Evolutionary conservation across 1,140 invertebrate species (phyloP).

Genomic region (Zaprionus vittiger): DNA sequence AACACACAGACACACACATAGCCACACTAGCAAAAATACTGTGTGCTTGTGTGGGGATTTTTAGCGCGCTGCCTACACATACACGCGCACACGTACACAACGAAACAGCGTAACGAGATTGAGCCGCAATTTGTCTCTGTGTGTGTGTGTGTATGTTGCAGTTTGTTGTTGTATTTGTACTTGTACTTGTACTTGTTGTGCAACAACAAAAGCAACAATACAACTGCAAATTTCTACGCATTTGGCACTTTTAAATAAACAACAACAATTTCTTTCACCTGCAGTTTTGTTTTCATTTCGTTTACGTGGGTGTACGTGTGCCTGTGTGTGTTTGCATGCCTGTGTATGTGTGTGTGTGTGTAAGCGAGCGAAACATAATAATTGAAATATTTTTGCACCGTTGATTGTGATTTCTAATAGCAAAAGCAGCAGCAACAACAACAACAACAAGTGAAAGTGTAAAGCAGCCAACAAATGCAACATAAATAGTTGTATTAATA

Average conservation of each 20-base stretch:
- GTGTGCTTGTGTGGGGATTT: constrained; percentile 18
- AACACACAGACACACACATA: constrained; percentile 31
- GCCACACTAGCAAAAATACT: not conserved
- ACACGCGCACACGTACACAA: constrained; percentile 26
- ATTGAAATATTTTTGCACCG: constrained; percentile 49
- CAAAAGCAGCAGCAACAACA: constrained; percentile 27
- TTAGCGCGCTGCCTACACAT: constrained; percentile 27
- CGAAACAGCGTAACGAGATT: constrained; percentile 63
- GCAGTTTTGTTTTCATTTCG: constrained; percentile 42
- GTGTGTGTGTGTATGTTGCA: constrained; percentile 26
- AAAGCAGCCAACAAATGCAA: constrained; percentile 52
- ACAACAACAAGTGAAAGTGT: constrained; percentile 67
- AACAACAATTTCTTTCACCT: constrained; percentile 49
- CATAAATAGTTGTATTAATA: constrained; percentile 37
- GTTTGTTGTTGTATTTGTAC: constrained; percentile 34
- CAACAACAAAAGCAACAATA: constrained; percentile 42
- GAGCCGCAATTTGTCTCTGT: constrained; percentile 50
- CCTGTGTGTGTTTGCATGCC: not conserved
- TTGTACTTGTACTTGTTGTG: constrained; percentile 50
- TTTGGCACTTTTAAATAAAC: constrained; percentile 37
- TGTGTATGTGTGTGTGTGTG: constrained; percentile 18
- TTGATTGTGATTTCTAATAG: constrained; percentile 57
- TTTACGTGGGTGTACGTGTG: constrained; percentile 10
- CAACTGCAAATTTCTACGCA: constrained; percentile 28
- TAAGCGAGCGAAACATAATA: constrained; percentile 56